Percentiles rank a stretch among this genome's conserved stretches.
phyloP scores from a whole-genome alignment of 1,140 invertebrate genomes.

The Bombus sylvicola region DNA sequence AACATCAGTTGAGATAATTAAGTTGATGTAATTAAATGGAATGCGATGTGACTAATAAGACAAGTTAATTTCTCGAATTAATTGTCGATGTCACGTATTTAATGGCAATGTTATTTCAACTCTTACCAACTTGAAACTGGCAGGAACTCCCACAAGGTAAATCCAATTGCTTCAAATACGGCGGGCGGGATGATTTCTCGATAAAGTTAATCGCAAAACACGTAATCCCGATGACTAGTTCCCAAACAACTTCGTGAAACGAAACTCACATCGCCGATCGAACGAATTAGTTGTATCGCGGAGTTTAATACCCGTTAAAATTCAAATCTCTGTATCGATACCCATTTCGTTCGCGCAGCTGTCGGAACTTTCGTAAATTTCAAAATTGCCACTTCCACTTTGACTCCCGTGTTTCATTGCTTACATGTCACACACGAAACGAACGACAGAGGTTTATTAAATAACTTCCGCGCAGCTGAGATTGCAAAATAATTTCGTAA shows the following conservation, averaged over 20 bases:
- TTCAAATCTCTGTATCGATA: neutral
- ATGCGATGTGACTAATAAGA: neutral
- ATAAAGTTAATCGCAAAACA: constrained; percentile 13
- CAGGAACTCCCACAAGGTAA: neutral
- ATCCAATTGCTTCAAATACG: neutral
- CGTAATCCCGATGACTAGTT: neutral
- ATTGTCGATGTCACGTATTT: neutral
- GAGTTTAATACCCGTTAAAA: constrained; percentile 4
- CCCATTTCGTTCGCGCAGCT: neutral
- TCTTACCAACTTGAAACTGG: constrained; percentile 8
- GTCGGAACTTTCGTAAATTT: neutral
- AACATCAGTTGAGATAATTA: too few relatives aligned
- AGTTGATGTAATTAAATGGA: neutral
- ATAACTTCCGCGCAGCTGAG: neutral
- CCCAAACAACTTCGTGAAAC: neutral
- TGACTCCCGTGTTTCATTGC: neutral
- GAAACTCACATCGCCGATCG: neutral
- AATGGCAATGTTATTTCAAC: neutral
- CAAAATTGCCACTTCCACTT: constrained; percentile 1
- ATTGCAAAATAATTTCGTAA: neutral
- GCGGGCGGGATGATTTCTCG: neutral
- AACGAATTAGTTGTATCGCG: neutral
- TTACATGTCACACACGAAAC: neutral
- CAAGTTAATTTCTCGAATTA: too few relatives aligned
- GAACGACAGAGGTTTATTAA: neutral